Conservation (phyloP, 2,888 invertebrate species). For the Zonitis immaculata region DNA sequence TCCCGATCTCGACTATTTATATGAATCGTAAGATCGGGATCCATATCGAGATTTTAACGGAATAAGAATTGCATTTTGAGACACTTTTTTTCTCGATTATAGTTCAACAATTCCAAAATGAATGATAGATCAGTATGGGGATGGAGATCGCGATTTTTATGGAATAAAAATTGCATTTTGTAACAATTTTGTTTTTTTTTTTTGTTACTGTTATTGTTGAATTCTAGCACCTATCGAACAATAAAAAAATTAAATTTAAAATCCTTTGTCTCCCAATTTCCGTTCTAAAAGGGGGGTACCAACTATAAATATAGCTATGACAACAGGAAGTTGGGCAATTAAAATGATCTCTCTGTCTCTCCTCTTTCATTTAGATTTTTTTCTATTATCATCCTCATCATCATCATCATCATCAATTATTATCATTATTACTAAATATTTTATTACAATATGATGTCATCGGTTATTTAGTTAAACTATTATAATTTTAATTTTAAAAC, state of each 20-base stretch:
- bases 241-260: constrained; percentile 13
- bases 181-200: too few species aligned
- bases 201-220: too few species aligned
- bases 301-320: constrained; percentile 14
- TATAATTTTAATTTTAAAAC: neutral
- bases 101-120: too few species aligned
- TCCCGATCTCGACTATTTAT: too few species aligned
- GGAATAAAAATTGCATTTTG: too few species aligned
- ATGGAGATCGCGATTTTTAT: too few species aligned
- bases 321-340: constrained; percentile 31
- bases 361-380: constrained; percentile 18
- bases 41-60: too few species aligned
- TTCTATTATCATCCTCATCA: neutral
- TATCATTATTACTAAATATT: constrained; percentile 6
- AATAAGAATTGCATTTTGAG: too few species aligned
- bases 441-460: constrained; percentile 27
- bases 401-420: too few species aligned
- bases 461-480: constrained; percentile 18
- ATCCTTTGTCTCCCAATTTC: constrained; percentile 28
- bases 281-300: constrained; percentile 22
- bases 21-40: too few species aligned
- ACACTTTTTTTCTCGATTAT: too few species aligned
- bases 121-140: too few species aligned
- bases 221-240: constrained; percentile 6
- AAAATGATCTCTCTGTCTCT: constrained; percentile 31